Evolutionary conservation across 2,888 invertebrate genomes (phyloP), one percentile per base, ranked within the genome.

Genomic region (Ptilodon capucinus): DNA sequence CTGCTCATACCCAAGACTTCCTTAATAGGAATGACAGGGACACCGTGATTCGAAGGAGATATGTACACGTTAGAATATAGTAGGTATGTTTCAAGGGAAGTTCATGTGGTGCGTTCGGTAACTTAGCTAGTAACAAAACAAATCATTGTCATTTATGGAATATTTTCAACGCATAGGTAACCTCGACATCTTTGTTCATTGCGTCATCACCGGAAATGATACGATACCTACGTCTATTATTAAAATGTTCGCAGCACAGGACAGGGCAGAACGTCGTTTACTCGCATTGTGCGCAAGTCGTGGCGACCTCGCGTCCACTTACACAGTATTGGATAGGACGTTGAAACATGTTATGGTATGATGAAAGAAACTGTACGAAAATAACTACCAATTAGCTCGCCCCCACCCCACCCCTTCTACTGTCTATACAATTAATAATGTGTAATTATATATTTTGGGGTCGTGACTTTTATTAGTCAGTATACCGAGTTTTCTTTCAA

Each of bases 251-350:
- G 57, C 58, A 52, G 60, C 50, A 56, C 65, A 59, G 59, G 60
- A 56, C 65, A 60, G 59, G 60, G 55, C 65, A 59, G 60, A 60
- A 66, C 65, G 64, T 57, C 64, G 63, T 64, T 71, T 64, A 62
- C 64, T 60, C 59, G 64, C 58, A 57, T 57, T 62, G 63, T 62
- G 59, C 57, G 40, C 53, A 66, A 68, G 67, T 68, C 55, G 66
- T 63, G 64, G 58, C 51, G 75, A 68, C 81, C 79, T 80, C 78
- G 78, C 55, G 48, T 60, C 68, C 69, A 69, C 72, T 76, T 74
- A 66, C 68, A 64, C 67, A 64, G 63, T 63, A 69, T 74, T 76
- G 71, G 67, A 60, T 58, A 50, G 49, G 46, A 50, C 45, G 46
- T 42, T 51, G 53, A 48, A 35, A 42, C 39, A 42, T 44, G 51